Evolutionary conservation across 2,113 vertebrate species (phyloP).

Genomic region (Tetrax tetrax): DNA sequence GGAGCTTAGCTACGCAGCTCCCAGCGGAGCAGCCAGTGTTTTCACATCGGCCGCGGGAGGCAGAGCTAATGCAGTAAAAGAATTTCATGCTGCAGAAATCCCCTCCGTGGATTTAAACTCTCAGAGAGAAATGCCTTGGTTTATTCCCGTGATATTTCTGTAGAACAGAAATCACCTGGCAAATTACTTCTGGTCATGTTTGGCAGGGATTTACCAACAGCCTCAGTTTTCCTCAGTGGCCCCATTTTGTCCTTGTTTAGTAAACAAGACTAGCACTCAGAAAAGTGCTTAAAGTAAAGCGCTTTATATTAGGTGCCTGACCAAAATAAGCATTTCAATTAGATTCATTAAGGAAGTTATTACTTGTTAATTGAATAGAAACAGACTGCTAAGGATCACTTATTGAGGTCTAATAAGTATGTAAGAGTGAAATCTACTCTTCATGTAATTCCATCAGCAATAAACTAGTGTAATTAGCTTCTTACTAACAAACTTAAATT

Average conservation of each 20-base stretch:
- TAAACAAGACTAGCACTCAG: conserved; percentile 46
- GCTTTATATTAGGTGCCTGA: conserved; percentile 52
- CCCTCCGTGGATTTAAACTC: background rate
- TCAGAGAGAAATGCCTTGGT: background rate
- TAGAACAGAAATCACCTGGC: conserved; percentile 14
- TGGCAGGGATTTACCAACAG: background rate
- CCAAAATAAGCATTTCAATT: conserved; percentile 81
- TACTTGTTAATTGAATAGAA: conserved; percentile 84
- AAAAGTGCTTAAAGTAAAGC: conserved; percentile 60
- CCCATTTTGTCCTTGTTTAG: conserved; percentile 56
- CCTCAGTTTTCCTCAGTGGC: background rate
- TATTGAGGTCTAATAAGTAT: conserved; percentile 80
- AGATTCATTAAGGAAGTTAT: conserved; percentile 84
- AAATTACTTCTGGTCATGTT: background rate
- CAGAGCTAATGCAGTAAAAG: background rate
- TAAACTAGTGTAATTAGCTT: conserved; percentile 84
- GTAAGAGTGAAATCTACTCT: conserved; percentile 77
- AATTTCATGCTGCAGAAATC: background rate
- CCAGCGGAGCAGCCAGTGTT: background rate
- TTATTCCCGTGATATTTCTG: background rate
- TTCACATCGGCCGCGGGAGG: background rate
- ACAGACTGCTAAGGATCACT: conserved; percentile 82
- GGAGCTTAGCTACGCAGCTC: background rate
- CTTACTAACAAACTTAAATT: conserved; percentile 81
- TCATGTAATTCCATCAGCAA: conserved; percentile 82